Conservation (phyloP, 2,113 vertebrate genomes). For the Cyprinus carpio region DNA sequence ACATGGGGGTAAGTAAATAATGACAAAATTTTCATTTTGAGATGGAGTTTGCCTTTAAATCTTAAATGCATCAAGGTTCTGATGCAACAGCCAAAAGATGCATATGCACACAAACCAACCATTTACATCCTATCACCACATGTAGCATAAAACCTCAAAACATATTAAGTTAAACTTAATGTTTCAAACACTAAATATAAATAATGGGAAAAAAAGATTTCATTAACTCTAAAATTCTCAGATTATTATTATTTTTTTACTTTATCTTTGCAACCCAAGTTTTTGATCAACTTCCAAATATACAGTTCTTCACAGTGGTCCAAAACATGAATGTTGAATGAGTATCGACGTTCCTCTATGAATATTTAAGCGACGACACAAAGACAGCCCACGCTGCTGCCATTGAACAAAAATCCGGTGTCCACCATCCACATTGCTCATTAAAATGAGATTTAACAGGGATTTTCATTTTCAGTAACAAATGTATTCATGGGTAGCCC, state of each 20-base stretch:
- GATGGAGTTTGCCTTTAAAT: too few species aligned
- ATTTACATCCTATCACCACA: background rate
- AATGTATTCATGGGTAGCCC: conserved; percentile 60
- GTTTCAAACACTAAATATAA: background rate
- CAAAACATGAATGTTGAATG: conserved; percentile 62
- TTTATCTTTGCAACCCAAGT: background rate
- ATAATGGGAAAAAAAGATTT: background rate
- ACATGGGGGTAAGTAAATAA: too few species aligned
- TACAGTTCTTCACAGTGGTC: conserved; percentile 23
- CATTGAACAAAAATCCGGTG: conserved; percentile 56
- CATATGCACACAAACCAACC: background rate
- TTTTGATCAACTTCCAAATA: conserved; percentile 44
- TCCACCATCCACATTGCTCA: conserved; percentile 55
- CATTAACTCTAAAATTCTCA: background rate
- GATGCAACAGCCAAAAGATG: background rate
- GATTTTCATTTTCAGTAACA: conserved; percentile 62
- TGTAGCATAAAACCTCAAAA: background rate
- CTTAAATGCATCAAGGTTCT: too few species aligned
- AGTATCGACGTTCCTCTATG: conserved; percentile 57
- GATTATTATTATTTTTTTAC: background rate
- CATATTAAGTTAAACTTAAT: background rate
- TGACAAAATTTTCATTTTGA: too few species aligned
- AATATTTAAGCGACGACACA: conserved; percentile 60
- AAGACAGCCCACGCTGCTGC: conserved; percentile 42
- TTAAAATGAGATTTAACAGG: conserved; percentile 65